Base-by-base conservation (phyloP, 53 echinoderm and acorn worm species). In the Holothuria leucospilota region DNA sequence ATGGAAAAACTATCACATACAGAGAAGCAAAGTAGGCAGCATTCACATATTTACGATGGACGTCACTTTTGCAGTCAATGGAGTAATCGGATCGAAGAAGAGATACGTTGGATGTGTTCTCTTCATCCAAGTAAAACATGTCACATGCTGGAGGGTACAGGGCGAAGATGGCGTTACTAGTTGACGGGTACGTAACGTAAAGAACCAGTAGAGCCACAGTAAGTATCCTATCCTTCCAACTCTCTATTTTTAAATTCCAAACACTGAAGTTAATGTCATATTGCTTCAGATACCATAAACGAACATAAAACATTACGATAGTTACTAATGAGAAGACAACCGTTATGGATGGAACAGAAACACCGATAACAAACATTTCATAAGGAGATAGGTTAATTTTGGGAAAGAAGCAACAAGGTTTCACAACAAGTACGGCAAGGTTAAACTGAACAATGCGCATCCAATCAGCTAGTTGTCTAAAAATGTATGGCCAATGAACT, bases 1-100 rank as follows among this genome's bases (percentile, higher is more conserved):
- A 49, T 3, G 94, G 94, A 60, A 88, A 91, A 20, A 69, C 91
- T 3, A 93, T 51, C 13, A 93, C 82, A 72, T 93, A 93, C 16
- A 71, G 6, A 14, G 91, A 56, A 18, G 82, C 34, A 15, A 41
- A 72, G 59, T 91, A 70, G 20, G 94, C 91, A n/a, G 94, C 94
- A 20, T 24, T 91, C 41, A 66, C 51, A 18, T 58, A 53, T 13
- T 34, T 34, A 30, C 21, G n/a, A 40, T 93, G 91, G 12, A 13
- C 40, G 27, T 29, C 38, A 5, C 29, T 78, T 27, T 68, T 15
- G 72, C 94, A 93, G 56, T 77, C 63, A 29, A 91, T 86, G n/a
- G 88, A 85, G 84, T 86, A 91, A 53, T 93, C 91, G 27, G 82
- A 86, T 59, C 91, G 51, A 25, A 91, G 68, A 20, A 85, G 56